Evolutionary conservation across 2,797 vertebrate species (phyloP).

Genomic region (Anisognathus igniventris): DNA sequence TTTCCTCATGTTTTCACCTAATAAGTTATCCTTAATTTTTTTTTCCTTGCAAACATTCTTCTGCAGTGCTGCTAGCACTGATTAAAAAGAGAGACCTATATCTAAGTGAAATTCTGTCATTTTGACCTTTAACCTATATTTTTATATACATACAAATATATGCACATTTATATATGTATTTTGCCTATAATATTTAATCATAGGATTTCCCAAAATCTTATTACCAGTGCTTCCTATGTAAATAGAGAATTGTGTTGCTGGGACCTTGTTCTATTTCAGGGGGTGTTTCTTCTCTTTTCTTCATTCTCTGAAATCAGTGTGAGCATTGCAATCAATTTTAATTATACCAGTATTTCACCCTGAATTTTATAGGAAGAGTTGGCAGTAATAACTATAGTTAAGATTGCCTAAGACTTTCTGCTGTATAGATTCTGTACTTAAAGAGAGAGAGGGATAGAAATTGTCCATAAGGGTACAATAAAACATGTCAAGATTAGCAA

Average conservation of each 20-base stretch:
- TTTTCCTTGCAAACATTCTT: background rate
- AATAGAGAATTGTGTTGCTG: background rate
- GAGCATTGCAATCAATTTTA: slow-evolving; percentile 26
- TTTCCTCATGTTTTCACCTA: background rate
- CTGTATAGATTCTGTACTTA: slow-evolving; percentile 5
- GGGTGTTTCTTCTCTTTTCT: slow-evolving; percentile 30
- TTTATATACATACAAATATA: background rate
- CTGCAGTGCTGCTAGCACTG: background rate
- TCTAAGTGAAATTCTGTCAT: background rate
- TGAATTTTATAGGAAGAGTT: slow-evolving; percentile 31
- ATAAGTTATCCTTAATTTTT: background rate
- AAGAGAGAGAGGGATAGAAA: slow-evolving; percentile 7
- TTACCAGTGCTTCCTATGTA: background rate
- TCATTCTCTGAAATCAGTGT: slow-evolving; percentile 21
- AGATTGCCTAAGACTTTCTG: slow-evolving; percentile 39
- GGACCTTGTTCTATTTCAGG: background rate
- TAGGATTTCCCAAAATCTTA: background rate
- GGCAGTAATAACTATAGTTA: slow-evolving; percentile 38
- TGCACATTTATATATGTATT: background rate
- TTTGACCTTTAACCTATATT: background rate
- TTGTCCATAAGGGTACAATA: slow-evolving; percentile 31
- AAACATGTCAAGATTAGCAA: slow-evolving; percentile 64
- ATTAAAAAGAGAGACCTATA: background rate
- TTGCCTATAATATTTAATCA: background rate
- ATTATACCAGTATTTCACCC: slow-evolving; percentile 24